These are phyloP conservation scores for Caenorhabditis doughertyi DNA, from an alignment of 2,888 invertebrate species.

Conservation along the genomic window DNA sequence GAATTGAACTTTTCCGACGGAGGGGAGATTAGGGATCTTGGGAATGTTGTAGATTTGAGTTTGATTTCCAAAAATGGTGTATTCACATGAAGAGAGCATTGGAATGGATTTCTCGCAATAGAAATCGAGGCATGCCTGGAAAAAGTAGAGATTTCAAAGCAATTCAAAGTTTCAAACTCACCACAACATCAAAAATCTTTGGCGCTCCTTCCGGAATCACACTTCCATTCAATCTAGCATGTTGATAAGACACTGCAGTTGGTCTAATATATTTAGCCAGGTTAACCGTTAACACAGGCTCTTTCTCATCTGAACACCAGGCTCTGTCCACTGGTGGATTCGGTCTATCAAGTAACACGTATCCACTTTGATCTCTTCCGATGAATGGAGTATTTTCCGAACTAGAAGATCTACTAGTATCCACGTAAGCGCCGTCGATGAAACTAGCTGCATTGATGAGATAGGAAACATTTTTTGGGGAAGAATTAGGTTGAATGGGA, in stretches of 20 bases:
- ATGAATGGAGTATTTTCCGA: not conserved
- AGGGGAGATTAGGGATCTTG: not conserved
- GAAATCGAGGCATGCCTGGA: slow-evolving; percentile 1
- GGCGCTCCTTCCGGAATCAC: not conserved
- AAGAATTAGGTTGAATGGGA: too few relatives aligned
- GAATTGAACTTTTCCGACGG: not conserved
- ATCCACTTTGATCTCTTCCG: not conserved
- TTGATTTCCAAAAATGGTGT: not conserved
- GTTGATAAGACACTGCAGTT: slow-evolving; percentile 9
- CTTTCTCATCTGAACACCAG: not conserved
- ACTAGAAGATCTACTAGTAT: not conserved
- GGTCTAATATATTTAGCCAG: not conserved
- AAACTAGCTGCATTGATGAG: not conserved
- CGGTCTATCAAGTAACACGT: not conserved
- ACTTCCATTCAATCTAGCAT: not conserved
- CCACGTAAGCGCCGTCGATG: not conserved
- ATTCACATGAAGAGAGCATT: not conserved
- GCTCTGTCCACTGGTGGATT: not conserved
- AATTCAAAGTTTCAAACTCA: not conserved
- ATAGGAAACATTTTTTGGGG: not conserved
- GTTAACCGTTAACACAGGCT: not conserved
- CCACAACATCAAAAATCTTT: not conserved
- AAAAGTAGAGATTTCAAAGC: not conserved
- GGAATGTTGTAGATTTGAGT: not conserved
- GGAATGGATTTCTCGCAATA: not conserved